Base-by-base conservation (phyloP, 2,797 vertebrate species). In the Hydrophis major region DNA sequence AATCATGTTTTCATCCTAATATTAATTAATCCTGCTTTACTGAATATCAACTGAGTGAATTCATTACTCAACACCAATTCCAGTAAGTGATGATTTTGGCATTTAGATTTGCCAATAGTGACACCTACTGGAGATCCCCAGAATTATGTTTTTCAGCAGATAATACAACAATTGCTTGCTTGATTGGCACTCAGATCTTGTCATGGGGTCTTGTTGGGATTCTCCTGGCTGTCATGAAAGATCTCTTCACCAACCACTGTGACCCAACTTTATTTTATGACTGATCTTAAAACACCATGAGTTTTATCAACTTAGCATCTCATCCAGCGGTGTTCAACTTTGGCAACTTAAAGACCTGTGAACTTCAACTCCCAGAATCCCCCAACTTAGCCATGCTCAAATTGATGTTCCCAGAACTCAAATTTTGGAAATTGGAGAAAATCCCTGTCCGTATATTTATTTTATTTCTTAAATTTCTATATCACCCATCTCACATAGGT, bases 81-180 rank as follows among this genome's bases (percentile, higher is more conserved):
- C 66, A 66, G 32, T 25, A 92, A 96, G 28, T 0, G 16, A 53
- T 93, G 57, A 93, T 74, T 96, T 63, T 27, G 93, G 87, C 11
- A 92, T 94, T 98, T 98, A 86, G 95, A 97, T 95, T 98, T 98
- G 98, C 97, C 97, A 97, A 98, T 96, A 98, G 97, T 96, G 98
- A 97, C 98, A 98, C 97, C 97, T 96, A 96, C 97, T 98, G 98
- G 97, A 97, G 96, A 96, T 93, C 59, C 16, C 42, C 57, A 22
- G 47, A 89, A 94, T 94, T 27, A 0, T 22, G 37, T 60, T 90
- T 47, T 88, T 53, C 86, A 56, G 5, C 55, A n/a, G 47, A 53
- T 32, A 55, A 37, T 78, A 2, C 13, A n/a, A 2, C 20, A 32
- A 27, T 87, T 87, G 42, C 32, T 56, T 16, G 2, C 60, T 90